These are phyloP conservation scores for Papilio glaucus DNA, from an alignment of 1,140 invertebrate species.

Conservation along the genomic window DNA sequence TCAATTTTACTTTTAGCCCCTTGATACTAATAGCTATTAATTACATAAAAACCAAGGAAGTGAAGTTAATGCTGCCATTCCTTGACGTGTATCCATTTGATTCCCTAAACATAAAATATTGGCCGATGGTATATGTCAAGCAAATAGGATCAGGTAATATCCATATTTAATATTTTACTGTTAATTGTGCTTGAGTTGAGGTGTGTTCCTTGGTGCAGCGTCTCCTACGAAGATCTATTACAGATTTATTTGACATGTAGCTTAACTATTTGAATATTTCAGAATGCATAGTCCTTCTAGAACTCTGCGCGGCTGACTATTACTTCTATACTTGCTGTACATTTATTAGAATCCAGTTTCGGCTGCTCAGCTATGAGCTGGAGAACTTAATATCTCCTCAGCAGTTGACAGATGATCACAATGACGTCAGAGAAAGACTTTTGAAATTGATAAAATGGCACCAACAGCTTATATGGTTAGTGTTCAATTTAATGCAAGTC, in stretches of 20 bases:
- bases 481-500: too few relatives aligned
- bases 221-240: too few relatives aligned
- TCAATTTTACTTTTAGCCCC: slow-evolving; percentile 42
- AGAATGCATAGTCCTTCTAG: slow-evolving; percentile 40
- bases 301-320: slow-evolving; percentile 39
- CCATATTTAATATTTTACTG: too few relatives aligned
- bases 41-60: slow-evolving; percentile 40
- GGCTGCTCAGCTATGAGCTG: slow-evolving; percentile 36
- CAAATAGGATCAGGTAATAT: slow-evolving; percentile 51
- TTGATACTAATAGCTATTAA: slow-evolving; percentile 45
- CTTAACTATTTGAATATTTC: background rate
- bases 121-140: slow-evolving; percentile 44
- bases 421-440: slow-evolving; percentile 33
- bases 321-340: slow-evolving; percentile 44
- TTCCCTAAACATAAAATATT: slow-evolving; percentile 40
- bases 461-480: slow-evolving; percentile 40
- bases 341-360: slow-evolving; percentile 41
- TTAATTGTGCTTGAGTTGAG: too few relatives aligned
- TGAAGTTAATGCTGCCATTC: slow-evolving; percentile 46
- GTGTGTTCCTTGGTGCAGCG: too few relatives aligned
- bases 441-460: slow-evolving; percentile 41
- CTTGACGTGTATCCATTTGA: slow-evolving; percentile 47
- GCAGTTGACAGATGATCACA: slow-evolving; percentile 4
- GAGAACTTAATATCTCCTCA: slow-evolving; percentile 39
- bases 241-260: too few relatives aligned